A percentile compares a stretch with the other conserved stretches of the same genome.
Conservation (phyloP, 2,797 vertebrate genomes). For the Heterohyrax brucei region DNA sequence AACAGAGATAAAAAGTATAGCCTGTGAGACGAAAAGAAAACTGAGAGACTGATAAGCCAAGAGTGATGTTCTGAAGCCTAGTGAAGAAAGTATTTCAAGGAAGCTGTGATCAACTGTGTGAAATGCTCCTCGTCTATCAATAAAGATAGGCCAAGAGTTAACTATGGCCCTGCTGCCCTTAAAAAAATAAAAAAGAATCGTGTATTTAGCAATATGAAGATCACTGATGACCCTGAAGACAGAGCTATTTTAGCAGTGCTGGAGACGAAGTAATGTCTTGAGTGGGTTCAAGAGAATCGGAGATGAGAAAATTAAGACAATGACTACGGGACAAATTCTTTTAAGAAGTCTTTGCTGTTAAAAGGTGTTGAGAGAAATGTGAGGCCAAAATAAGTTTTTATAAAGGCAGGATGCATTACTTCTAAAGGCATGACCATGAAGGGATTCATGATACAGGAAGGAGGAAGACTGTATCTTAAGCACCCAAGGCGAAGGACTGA, state of each 20-base stretch:
- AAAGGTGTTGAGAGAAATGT: neutral
- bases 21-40: neutral
- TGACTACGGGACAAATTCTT: neutral
- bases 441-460: neutral
- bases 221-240: neutral
- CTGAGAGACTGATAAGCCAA: neutral
- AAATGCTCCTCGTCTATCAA: neutral
- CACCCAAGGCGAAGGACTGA: neutral
- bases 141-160: neutral
- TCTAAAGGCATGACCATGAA: neutral
- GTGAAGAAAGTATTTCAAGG: neutral
- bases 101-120: neutral
- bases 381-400: neutral
- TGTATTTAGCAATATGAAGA: neutral
- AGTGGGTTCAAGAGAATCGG: neutral
- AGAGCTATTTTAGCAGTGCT: neutral
- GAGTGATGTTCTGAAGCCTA: neutral
- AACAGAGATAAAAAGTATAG: neutral
- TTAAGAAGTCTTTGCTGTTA: neutral
- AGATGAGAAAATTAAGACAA: neutral
- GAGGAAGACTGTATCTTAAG: neutral
- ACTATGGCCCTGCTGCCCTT: neutral
- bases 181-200: neutral
- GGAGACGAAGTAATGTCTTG: neutral
- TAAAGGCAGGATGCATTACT: neutral